Evolutionary conservation across 2,113 vertebrate species (phyloP).

Genomic region (Hyperoodon ampullatus): DNA sequence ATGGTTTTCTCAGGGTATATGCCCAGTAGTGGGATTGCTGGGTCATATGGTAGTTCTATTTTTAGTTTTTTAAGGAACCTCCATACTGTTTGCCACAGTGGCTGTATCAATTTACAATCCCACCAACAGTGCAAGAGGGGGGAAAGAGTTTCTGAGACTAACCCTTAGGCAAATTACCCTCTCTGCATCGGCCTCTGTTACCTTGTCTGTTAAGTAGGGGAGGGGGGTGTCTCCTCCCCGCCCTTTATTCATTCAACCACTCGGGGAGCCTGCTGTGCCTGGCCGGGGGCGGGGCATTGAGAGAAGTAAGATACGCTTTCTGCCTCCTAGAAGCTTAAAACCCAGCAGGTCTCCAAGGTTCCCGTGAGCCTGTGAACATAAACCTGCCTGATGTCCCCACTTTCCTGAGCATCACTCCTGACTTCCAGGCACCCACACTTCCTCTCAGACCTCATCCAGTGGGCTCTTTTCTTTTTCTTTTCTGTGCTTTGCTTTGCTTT

Average conservation of each 20-base stretch:
- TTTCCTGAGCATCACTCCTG: accelerated
- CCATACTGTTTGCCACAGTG: too few species aligned
- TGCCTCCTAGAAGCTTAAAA: neutral
- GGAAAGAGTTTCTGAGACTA: neutral
- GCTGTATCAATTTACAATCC: too few species aligned
- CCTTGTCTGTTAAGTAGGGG: too few species aligned
- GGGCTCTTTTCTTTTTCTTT: neutral
- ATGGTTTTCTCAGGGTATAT: too few species aligned
- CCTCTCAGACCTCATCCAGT: neutral
- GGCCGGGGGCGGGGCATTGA: accelerated
- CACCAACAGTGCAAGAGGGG: too few species aligned
- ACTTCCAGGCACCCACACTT: neutral
- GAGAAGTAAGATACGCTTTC: accelerated
- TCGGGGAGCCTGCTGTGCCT: accelerated
- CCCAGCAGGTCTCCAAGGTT: neutral
- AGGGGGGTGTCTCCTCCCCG: accelerated
- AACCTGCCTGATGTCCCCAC: accelerated
- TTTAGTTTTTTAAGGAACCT: too few species aligned
- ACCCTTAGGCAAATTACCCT: neutral
- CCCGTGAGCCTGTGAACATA: neutral
- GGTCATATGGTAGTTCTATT: too few species aligned
- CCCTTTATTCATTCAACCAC: accelerated
- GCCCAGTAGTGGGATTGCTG: too few species aligned
- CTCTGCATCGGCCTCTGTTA: neutral
- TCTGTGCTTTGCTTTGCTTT: neutral